A percentile compares a stretch with the other conserved stretches of the same genome.
These are phyloP conservation scores for Caenorhabditis angaria DNA, from an alignment of 2,888 invertebrate genomes.

Conservation along the genomic window DNA sequence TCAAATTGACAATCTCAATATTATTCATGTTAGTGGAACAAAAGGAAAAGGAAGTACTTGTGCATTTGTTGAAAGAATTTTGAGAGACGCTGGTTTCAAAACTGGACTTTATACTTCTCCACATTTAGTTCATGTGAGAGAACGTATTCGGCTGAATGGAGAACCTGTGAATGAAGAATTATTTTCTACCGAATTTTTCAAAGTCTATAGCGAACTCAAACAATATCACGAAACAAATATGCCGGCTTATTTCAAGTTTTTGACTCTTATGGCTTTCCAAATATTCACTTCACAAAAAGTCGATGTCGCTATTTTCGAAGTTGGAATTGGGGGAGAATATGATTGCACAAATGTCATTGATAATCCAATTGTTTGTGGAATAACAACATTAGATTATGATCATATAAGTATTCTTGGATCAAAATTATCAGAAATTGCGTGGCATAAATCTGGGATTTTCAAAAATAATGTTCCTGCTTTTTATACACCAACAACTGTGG, in stretches of 20 bases:
- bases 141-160: slow-evolving; percentile 89
- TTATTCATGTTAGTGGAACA: slow-evolving; percentile 95
- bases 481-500: slow-evolving; percentile 69
- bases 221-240: slow-evolving; percentile 53
- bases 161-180: slow-evolving; percentile 80
- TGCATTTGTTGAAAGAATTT: slow-evolving; percentile 88
- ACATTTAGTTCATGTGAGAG: slow-evolving; percentile 88
- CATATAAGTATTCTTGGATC: slow-evolving; percentile 86
- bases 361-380: slow-evolving; percentile 80
- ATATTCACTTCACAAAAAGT: slow-evolving; percentile 82
- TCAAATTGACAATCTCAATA: slow-evolving; percentile 75
- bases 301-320: slow-evolving; percentile 94
- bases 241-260: slow-evolving; percentile 86
- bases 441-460: slow-evolving; percentile 94
- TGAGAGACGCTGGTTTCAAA: slow-evolving; percentile 83
- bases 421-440: slow-evolving; percentile 87
- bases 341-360: slow-evolving; percentile 92
- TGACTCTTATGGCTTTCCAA: slow-evolving; percentile 89
- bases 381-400: slow-evolving; percentile 89
- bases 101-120: slow-evolving; percentile 92
- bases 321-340: slow-evolving; percentile 92
- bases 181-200: slow-evolving; percentile 86
- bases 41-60: slow-evolving; percentile 96
- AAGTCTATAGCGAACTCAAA: slow-evolving; percentile 60
- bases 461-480: slow-evolving; percentile 76